These are phyloP conservation scores for Ceratosolen solmsi DNA, from an alignment of 1,140 invertebrate genomes.

Conservation along the genomic window DNA sequence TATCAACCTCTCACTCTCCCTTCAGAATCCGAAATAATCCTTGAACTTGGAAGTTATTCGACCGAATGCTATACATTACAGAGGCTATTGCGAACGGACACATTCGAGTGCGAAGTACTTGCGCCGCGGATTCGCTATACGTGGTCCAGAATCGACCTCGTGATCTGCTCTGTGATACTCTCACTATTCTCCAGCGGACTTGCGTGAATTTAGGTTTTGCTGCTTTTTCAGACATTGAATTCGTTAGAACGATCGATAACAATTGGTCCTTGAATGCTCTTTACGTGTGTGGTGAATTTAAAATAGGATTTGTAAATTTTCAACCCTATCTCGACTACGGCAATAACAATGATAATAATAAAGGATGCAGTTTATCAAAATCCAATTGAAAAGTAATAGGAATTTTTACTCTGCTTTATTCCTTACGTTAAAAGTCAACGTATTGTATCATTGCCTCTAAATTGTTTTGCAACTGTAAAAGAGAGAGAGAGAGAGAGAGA, in stretches of 20 bases:
- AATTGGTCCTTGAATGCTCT: not conserved
- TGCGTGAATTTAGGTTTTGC: not conserved
- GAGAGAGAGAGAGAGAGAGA: too few relatives aligned
- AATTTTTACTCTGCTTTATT: too few relatives aligned
- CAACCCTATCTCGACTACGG: too few relatives aligned
- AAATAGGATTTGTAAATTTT: too few relatives aligned
- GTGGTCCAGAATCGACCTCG: too few relatives aligned
- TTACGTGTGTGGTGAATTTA: too few relatives aligned
- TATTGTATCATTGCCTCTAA: too few relatives aligned
- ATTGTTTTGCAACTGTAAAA: too few relatives aligned
- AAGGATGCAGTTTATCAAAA: too few relatives aligned
- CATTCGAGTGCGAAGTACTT: slow-evolving; percentile 38
- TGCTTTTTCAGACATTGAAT: not conserved
- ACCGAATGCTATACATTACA: slow-evolving; percentile 49
- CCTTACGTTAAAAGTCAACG: too few relatives aligned
- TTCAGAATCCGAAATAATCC: slow-evolving; percentile 39
- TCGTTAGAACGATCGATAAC: not conserved
- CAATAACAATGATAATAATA: too few relatives aligned
- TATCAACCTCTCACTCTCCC: not conserved
- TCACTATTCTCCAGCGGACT: not conserved
- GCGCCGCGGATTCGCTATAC: not conserved
- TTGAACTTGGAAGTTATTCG: slow-evolving; percentile 45
- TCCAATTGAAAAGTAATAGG: too few relatives aligned
- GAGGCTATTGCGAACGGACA: slow-evolving; percentile 36
- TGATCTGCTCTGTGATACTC: not conserved